Evolutionary conservation across 2,113 vertebrate genomes (phyloP).

Genomic region (Calyptommatus sinebrachiatus): DNA sequence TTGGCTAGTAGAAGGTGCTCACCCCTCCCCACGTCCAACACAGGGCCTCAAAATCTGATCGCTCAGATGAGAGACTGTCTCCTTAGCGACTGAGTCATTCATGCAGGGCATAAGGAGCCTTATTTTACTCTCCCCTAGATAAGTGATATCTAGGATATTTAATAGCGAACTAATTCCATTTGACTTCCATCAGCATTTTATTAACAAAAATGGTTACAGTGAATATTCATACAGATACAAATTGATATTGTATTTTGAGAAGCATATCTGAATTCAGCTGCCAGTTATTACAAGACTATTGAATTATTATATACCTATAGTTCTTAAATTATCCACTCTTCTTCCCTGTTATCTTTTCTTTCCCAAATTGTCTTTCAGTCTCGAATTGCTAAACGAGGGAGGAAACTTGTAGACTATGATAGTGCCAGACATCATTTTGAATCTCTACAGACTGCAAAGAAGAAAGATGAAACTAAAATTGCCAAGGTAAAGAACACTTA

Average conservation of each 20-base stretch:
- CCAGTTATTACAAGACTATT: neutral
- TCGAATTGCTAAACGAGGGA: constrained; percentile 93
- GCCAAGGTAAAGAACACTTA: constrained; percentile 82
- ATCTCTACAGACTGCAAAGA: constrained; percentile 91
- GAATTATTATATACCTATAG: neutral
- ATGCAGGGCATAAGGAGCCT: neutral
- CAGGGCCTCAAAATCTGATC: too few relatives aligned
- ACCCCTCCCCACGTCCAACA: too few relatives aligned
- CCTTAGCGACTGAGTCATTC: too few relatives aligned
- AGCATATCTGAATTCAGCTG: neutral
- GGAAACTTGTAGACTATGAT: constrained; percentile 96
- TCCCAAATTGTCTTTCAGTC: constrained; percentile 67
- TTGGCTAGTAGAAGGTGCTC: too few relatives aligned
- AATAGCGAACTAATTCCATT: neutral
- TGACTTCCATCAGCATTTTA: neutral
- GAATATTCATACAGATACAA: neutral
- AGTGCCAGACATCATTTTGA: constrained; percentile 94
- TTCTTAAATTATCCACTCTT: neutral
- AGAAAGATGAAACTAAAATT: constrained; percentile 94
- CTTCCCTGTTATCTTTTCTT: neutral
- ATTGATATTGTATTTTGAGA: neutral
- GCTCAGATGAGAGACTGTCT: too few relatives aligned
- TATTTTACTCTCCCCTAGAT: neutral
- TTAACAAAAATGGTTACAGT: neutral
- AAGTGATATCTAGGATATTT: neutral